Conservation (phyloP, 2,888 invertebrate species). For the Ectropis crepuscularia region DNA sequence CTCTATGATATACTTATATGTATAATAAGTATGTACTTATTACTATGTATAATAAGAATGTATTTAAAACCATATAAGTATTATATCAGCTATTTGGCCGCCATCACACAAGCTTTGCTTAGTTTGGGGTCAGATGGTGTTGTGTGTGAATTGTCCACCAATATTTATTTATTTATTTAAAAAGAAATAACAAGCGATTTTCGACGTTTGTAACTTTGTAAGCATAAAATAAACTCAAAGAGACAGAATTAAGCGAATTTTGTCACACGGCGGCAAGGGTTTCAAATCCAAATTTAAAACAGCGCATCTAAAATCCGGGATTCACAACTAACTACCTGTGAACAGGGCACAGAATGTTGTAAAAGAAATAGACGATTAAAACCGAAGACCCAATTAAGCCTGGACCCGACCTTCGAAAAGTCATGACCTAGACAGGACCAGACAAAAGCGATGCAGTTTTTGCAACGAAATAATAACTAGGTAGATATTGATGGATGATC, state of each 20-base stretch:
- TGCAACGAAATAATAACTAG: conserved; percentile 17
- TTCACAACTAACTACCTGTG: conserved; percentile 20
- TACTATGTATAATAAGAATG: too few relatives aligned
- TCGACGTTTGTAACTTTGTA: too few relatives aligned
- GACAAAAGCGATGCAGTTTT: conserved; percentile 42
- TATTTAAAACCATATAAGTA: too few relatives aligned
- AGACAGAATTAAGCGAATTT: neutral
- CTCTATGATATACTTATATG: too few relatives aligned
- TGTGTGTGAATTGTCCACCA: too few relatives aligned
- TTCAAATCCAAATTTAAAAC: neutral
- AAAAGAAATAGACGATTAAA: conserved; percentile 43
- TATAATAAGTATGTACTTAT: too few relatives aligned
- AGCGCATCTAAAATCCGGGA: conserved; percentile 1
- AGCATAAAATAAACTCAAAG: too few relatives aligned
- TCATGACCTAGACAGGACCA: conserved; percentile 61
- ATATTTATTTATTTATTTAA: too few relatives aligned
- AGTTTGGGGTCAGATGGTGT: too few relatives aligned
- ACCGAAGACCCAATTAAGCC: conserved; percentile 52
- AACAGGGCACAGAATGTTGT: conserved; percentile 3
- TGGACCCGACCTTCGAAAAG: conserved; percentile 57
- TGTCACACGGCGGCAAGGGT: neutral
- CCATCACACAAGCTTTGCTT: too few relatives aligned
- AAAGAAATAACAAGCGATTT: too few relatives aligned
- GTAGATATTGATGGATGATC: conserved; percentile 20
- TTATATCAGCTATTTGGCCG: too few relatives aligned